These are phyloP conservation scores for Oscheius sp. DNA, from an alignment of 2,888 invertebrate genomes.

Conservation along the genomic window DNA sequence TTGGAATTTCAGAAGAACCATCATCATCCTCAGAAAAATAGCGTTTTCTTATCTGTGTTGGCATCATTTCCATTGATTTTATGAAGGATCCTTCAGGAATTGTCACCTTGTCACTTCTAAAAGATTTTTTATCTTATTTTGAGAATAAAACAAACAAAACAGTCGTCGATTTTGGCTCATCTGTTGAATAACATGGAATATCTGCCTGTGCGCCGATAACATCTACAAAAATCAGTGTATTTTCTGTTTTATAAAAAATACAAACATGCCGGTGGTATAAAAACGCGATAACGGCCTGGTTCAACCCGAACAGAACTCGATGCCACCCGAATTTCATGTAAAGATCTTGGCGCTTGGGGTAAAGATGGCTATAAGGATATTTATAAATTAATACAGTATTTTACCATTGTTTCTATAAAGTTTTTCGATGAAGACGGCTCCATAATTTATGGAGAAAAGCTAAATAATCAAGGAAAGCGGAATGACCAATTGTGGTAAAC, in stretches of 20 bases:
- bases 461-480: no score
- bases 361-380: neutral
- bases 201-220: neutral
- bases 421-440: no score
- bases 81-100: slow-evolving; percentile 23
- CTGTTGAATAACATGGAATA: no score
- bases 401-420: no score
- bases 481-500: no score
- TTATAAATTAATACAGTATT: no score
- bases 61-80: slow-evolving; percentile 31
- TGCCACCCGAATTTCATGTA: slow-evolving; percentile 26
- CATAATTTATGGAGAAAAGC: no score
- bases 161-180: no score
- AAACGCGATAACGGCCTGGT: slow-evolving; percentile 29
- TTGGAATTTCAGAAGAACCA: neutral
- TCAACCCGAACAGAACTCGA: slow-evolving; percentile 25
- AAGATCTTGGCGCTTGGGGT: slow-evolving; percentile 9
- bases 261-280: slow-evolving; percentile 11
- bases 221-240: neutral
- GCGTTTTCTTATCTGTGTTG: neutral
- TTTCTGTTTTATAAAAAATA: neutral
- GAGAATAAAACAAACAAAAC: neutral
- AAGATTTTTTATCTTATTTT: neutral
- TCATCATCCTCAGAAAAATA: slow-evolving; percentile 14
- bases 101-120: slow-evolving; percentile 5